Evolutionary conservation across 2,113 vertebrate species (phyloP), one percentile per base, ranked within the genome.

Genomic region (Clupea harengus): DNA sequence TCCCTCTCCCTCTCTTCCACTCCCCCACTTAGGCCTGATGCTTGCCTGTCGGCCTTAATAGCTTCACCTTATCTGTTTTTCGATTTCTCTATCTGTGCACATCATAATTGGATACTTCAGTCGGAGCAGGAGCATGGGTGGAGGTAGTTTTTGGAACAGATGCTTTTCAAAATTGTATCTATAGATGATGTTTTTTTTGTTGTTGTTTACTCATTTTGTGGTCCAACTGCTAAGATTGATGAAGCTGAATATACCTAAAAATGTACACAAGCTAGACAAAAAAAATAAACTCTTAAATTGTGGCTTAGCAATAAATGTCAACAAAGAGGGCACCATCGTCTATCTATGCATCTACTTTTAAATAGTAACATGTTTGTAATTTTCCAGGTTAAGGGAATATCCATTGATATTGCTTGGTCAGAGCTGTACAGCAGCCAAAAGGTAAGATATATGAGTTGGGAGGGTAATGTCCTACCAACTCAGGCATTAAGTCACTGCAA

Each of bases 21-120:
- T 78, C 88, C 72, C 89, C 88, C 92, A 93, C 91, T 94, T 93
- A 95, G 92, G 89, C 85, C 91, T 92, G 90, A 91, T 89, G 90
- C 88, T 88, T 82, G 90, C 88, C 87, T 81, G 92, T 91, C 91
- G 90, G 86, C 87, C 81, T 78, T 87, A 83, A 87, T 88, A 45
- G 82, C 75, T 46, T 28, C 81, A 84, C 83, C 45, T 87, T 82
- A 45, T 46, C 67, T 75, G 64, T 85, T 87, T 84, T 85, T 49
- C 44, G 78, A 44, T 78, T n/a, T 25, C 67, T 81, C 82, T 89
- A 45, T 86, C 22, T 28, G 46, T 3, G 64, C 64, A 32, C 64
- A 72, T 72, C 28, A 78, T 78, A 78, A 78, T 78, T 78, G 72
- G 72, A 78, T 78, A 78, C 28, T 78, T 78, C 64, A 54, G 85